Evolutionary conservation across 2,888 invertebrate genomes (phyloP), one percentile per base, ranked within the genome.

Genomic region (Drosophila conformis): DNA sequence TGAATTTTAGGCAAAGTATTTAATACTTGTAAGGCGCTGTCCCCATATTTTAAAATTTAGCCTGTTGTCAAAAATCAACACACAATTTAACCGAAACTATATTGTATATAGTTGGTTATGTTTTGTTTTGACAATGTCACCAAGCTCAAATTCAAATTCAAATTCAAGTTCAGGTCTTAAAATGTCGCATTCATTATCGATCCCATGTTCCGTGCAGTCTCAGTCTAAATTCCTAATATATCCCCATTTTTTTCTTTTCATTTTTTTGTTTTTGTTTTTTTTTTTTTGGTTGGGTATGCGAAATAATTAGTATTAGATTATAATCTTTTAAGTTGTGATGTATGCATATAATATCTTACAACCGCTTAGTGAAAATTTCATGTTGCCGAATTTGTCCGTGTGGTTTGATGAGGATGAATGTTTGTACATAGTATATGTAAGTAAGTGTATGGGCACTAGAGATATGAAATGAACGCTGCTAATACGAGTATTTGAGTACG

Each of bases 381-480:
- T 71, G 31, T 63, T 66, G 57, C 38, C 69, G 73, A 66, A 69
- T 69, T 65, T 48, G 56, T 46, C 40, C 42, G 69, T 77, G 73
- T 76, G 48, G 68, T 73, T 63, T 67, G 56, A 78, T 78, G 66
- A 65, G 40, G 57, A 74, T 74, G 73, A 68, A 76, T 76, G 72
- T 72, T 76, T 76, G 72, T 76, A 76, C 72, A 76, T 33, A 64
- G 54, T 64, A 73, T 63, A 60, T 63, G 63, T 49, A 70, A 58
- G 66, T 70, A 66, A 62, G 69, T 74, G 82, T 69, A 62, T 78
- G 72, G 58, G 48, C 71, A 74, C 75, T 76, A 82, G 68, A 80
- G 63, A 83, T 69, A 70, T 78, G 69, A 80, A 67, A 72, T 69
- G 57, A 65, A 65, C 68, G 54, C 68, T 73, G 69, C 69, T 73